Percentiles rank a stretch among this genome's conserved stretches.
Conservation (phyloP, 2,888 invertebrate species). For the Ernsta delagoae region DNA sequence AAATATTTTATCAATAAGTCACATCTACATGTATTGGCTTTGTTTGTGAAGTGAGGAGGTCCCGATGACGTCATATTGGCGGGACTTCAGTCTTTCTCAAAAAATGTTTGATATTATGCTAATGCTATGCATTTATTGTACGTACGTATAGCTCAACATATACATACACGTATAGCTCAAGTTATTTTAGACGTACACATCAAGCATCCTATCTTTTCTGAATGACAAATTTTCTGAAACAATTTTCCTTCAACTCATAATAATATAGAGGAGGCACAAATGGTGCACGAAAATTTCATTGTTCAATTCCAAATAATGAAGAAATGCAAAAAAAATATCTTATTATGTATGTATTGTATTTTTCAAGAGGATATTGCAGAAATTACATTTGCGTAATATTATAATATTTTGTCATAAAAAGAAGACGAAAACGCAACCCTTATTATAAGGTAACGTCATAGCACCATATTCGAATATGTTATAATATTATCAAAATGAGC, state of each 20-base stretch:
- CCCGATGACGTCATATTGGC: background rate
- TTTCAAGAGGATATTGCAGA: background rate
- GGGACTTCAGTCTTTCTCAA: too few species aligned
- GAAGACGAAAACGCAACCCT: too few species aligned
- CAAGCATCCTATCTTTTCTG: background rate
- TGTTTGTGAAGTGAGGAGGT: background rate
- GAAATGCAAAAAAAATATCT: background rate
- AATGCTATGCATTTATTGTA: too few species aligned
- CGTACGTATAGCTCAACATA: too few species aligned
- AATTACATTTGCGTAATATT: background rate
- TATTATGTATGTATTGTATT: too few species aligned
- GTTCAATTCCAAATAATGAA: background rate
- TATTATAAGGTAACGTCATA: too few species aligned
- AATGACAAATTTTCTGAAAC: background rate
- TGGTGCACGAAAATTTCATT: background rate
- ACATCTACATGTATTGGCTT: background rate
- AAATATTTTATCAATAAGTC: constrained; percentile 14
- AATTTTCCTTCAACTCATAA: background rate
- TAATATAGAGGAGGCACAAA: background rate
- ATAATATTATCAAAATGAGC: too few species aligned
- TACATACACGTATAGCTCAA: too few species aligned
- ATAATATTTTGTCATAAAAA: too few species aligned
- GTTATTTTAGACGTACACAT: background rate
- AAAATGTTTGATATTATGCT: background rate
- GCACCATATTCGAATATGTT: too few species aligned